phyloP scores from a whole-genome alignment of 2,113 vertebrate genomes.

The Apistogramma diplotaenia region DNA sequence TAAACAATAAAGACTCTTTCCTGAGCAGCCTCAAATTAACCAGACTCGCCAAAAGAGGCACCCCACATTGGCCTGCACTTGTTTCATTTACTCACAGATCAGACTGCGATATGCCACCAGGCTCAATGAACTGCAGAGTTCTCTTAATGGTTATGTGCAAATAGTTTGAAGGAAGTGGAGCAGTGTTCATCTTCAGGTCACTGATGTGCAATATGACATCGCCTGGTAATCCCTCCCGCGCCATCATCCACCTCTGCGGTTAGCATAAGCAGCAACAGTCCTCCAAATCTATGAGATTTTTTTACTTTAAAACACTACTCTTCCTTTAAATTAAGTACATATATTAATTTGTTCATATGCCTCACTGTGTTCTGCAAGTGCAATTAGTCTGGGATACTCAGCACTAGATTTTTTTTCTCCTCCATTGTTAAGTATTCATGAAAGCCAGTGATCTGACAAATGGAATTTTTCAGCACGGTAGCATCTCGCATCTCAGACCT shows the following conservation, averaged over 20 bases:
- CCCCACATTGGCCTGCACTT: constrained; percentile 2
- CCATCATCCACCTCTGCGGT: constrained; percentile 30
- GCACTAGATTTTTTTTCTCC: constrained; percentile 56
- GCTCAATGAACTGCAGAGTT: constrained; percentile 6
- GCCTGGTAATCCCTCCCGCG: constrained; percentile 56
- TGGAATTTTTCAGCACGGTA: constrained; percentile 79
- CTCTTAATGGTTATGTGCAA: constrained; percentile 50
- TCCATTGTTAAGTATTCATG: constrained; percentile 81
- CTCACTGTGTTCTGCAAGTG: constrained; percentile 75
- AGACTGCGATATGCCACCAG: background rate
- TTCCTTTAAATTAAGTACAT: constrained; percentile 69
- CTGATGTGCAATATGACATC: constrained; percentile 40
- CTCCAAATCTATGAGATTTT: constrained; percentile 47
- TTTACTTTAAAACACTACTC: constrained; percentile 28
- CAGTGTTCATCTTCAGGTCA: constrained; percentile 49
- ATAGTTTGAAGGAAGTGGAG: constrained; percentile 41
- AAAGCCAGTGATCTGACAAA: constrained; percentile 83
- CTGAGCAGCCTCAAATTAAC: constrained; percentile 16
- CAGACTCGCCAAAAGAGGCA: constrained; percentile 2
- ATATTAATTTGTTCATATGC: constrained; percentile 67
- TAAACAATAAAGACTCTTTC: constrained; percentile 21
- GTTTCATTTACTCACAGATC: constrained; percentile 13
- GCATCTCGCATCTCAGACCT: constrained; percentile 76
- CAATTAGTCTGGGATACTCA: constrained; percentile 80
- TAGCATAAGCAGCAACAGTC: constrained; percentile 40